Percentiles rank a stretch among this genome's conserved stretches.
Conservation (phyloP, 2,888 invertebrate genomes). For the Nomada ruficornis region DNA sequence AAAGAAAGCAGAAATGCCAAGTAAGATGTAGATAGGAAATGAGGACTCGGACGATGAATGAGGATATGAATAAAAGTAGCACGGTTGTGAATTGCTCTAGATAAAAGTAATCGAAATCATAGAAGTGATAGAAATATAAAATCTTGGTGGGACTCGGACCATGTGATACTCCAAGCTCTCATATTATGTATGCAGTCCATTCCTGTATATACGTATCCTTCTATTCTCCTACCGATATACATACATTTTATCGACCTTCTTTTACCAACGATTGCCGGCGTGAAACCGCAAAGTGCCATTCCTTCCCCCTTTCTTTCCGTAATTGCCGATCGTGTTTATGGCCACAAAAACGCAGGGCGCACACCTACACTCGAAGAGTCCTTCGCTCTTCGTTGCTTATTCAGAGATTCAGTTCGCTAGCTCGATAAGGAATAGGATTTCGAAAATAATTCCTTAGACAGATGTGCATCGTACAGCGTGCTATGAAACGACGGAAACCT, state of each 20-base stretch:
- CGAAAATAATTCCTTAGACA: neutral
- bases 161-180: slow-evolving; percentile 67
- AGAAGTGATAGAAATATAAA: slow-evolving; percentile 74
- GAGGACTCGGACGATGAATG: slow-evolving; percentile 24
- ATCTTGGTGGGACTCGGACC: slow-evolving; percentile 73
- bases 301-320: slow-evolving; percentile 20
- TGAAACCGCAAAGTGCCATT: slow-evolving; percentile 55
- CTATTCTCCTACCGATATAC: slow-evolving; percentile 55
- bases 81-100: slow-evolving; percentile 57
- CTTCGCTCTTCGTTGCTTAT: neutral
- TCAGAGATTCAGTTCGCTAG: neutral
- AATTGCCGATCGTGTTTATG: slow-evolving; percentile 22
- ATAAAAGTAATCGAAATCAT: slow-evolving; percentile 74
- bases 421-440: slow-evolving; percentile 8
- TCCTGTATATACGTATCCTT: slow-evolving; percentile 33
- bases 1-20: neutral
- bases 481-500: slow-evolving; percentile 21
- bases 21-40: slow-evolving; percentile 3
- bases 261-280: slow-evolving; percentile 45
- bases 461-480: neutral
- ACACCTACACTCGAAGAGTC: neutral
- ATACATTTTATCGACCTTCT: slow-evolving; percentile 70
- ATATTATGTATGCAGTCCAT: slow-evolving; percentile 59
- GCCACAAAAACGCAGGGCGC: slow-evolving; percentile 2
- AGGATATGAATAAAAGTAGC: slow-evolving; percentile 61